Evolutionary conservation across 64 coral and sea anemone species (phyloP), one percentile per base, ranked within the genome.

Genomic region (Montipora efflorescens): DNA sequence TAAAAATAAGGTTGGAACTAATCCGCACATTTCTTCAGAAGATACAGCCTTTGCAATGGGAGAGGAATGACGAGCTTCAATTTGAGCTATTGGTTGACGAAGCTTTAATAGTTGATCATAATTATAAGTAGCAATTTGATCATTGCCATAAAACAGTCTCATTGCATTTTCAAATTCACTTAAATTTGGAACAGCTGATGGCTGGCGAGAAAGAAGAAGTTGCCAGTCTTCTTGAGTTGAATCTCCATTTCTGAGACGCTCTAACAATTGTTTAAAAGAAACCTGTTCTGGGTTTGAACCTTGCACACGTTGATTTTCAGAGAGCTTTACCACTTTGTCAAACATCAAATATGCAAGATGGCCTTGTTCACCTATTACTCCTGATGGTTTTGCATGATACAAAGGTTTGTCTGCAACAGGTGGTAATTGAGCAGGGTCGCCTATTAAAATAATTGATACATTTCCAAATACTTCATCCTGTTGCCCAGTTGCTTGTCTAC

Each of bases 401-500:
- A 89, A 53, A 59, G 92, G 92, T 89, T 94, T 94, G 64, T 89
- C 92, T 75, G 84, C 92, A 12, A 89, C 92, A 89, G 92, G 92
- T 22, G 67, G 83, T 43, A 93, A 76, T 48, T 93, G 83, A 14
- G 59, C 83, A 64, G 59, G 59, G 59, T 64, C 59, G 58, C 78
- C 84, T 69, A 70, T 67, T 75, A 94, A 81, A 53, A 93, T 94
- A 15, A 89, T 88, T 46, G 92, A 94, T 74, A 57, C 68, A n/a
- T 59, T 64, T 55, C 92, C 92, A 89, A 89, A 69, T 8, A 89
- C 13, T 61, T 94, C 14, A 80, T 89, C 85, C 88, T 74, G 61
- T 81, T 23, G 48, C 16, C 84, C 76, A 36, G 84, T 77, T 47
- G 85, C 92, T 23, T 94, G 92, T 62, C 59, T 64, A 64, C 59